These are phyloP conservation scores for Myrmophylax atrothorax DNA, from an alignment of 2,113 vertebrate genomes.

Conservation along the genomic window DNA sequence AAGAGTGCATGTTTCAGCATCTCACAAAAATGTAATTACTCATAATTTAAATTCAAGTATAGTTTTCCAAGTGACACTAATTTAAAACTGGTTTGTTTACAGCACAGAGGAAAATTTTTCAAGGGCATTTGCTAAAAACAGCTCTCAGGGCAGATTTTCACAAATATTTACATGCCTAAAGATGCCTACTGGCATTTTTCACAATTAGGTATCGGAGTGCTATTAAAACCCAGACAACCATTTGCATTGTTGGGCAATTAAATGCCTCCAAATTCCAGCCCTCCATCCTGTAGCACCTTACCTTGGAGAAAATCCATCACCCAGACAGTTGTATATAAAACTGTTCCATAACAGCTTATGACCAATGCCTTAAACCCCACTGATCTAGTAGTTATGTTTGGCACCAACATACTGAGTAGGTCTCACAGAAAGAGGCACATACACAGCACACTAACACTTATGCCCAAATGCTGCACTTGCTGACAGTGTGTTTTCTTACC, in stretches of 20 bases:
- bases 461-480: not conserved
- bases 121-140: not conserved
- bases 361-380: not conserved
- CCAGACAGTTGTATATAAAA: not conserved
- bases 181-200: not conserved
- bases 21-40: not conserved
- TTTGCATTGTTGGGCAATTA: not conserved
- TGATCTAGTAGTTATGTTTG: not conserved
- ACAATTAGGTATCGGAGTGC: not conserved
- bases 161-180: not conserved
- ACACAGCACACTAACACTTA: fast-evolving
- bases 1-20: not conserved
- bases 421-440: not conserved
- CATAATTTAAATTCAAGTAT: not conserved
- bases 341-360: not conserved
- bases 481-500: not conserved
- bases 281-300: not conserved
- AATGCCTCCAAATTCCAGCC: not conserved
- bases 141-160: not conserved
- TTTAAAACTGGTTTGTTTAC: not conserved
- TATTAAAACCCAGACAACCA: not conserved
- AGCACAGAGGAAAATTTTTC: not conserved
- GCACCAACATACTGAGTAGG: not conserved
- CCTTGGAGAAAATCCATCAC: not conserved
- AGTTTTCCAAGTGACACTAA: not conserved